Percentiles rank a stretch among this genome's conserved stretches.
Evolutionary conservation across 2,113 vertebrate genomes (phyloP).

Genomic region (Poeciliopsis prolifica): DNA sequence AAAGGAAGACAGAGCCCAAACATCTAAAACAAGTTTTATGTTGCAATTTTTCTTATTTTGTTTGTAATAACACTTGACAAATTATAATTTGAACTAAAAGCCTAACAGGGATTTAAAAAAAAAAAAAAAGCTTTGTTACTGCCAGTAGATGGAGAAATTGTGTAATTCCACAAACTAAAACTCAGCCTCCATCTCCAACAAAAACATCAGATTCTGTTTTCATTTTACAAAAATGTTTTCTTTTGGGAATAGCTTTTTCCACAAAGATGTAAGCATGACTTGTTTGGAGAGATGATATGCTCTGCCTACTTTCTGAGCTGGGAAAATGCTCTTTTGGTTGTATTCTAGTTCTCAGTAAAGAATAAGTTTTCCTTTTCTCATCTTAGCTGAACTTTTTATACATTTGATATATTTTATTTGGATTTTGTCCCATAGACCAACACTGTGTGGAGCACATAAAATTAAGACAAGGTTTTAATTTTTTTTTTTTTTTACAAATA

Average conservation of each 20-base stretch:
- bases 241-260: slow-evolving; percentile 23
- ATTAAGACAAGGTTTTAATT: not conserved
- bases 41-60: slow-evolving; percentile 5
- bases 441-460: not conserved
- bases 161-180: slow-evolving; percentile 34
- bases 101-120: not conserved
- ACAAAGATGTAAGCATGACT: slow-evolving; percentile 23
- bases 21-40: slow-evolving; percentile 3
- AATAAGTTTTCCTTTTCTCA: slow-evolving; percentile 32
- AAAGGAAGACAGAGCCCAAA: not conserved
- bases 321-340: slow-evolving; percentile 25
- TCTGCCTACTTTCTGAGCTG: slow-evolving; percentile 24
- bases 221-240: slow-evolving; percentile 60
- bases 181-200: slow-evolving; percentile 23
- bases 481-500: too few relatives aligned
- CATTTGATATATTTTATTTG: not conserved
- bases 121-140: slow-evolving; percentile 13
- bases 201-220: slow-evolving; percentile 46
- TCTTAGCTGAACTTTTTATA: not conserved
- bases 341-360: slow-evolving; percentile 15
- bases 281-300: slow-evolving; percentile 30
- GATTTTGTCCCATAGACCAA: not conserved
- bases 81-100: slow-evolving; percentile 34
- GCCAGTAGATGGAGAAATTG: slow-evolving; percentile 46
- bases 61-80: slow-evolving; percentile 24